Evolutionary conservation across 2,797 vertebrate genomes (phyloP).

Genomic region (Hoplostethus mediterraneus): DNA sequence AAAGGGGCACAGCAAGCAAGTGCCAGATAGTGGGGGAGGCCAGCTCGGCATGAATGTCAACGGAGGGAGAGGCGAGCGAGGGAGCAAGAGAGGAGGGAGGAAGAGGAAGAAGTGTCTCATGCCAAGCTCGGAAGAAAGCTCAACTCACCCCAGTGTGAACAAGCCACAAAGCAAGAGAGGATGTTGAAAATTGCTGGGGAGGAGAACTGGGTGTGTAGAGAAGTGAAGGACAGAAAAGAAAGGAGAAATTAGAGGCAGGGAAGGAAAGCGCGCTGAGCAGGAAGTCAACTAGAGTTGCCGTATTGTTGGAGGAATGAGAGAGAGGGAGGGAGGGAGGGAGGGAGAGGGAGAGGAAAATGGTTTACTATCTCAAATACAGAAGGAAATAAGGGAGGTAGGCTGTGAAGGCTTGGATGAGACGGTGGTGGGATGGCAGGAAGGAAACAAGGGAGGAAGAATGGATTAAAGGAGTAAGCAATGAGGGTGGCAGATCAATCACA

Average conservation of each 20-base stretch:
- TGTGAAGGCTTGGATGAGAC: not conserved
- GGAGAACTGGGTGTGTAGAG: constrained; percentile 26
- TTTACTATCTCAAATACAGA: no score
- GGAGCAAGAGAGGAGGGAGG: not conserved
- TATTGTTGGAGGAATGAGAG: constrained; percentile 7
- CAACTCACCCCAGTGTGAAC: constrained; percentile 25
- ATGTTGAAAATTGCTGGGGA: constrained; percentile 25
- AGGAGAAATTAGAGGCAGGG: constrained; percentile 16
- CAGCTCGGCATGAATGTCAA: constrained; percentile 43
- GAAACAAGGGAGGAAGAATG: not conserved
- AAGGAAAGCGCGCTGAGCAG: constrained; percentile 25
- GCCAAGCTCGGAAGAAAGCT: not conserved
- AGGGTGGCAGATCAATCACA: not conserved
- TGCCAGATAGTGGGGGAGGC: constrained; percentile 30
- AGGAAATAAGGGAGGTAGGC: no score
- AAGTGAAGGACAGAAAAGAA: constrained; percentile 23
- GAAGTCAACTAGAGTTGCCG: not conserved
- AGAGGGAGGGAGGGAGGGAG: not conserved
- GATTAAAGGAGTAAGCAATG: not conserved
- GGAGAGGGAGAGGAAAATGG: no score
- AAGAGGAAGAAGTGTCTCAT: constrained; percentile 21
- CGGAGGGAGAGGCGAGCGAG: constrained; percentile 12
- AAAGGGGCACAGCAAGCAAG: constrained; percentile 47
- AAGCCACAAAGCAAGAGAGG: constrained; percentile 19
- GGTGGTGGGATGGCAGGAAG: not conserved